Evolutionary conservation across 2,888 invertebrate species (phyloP).

Genomic region (Caenorhabditis angaria): DNA sequence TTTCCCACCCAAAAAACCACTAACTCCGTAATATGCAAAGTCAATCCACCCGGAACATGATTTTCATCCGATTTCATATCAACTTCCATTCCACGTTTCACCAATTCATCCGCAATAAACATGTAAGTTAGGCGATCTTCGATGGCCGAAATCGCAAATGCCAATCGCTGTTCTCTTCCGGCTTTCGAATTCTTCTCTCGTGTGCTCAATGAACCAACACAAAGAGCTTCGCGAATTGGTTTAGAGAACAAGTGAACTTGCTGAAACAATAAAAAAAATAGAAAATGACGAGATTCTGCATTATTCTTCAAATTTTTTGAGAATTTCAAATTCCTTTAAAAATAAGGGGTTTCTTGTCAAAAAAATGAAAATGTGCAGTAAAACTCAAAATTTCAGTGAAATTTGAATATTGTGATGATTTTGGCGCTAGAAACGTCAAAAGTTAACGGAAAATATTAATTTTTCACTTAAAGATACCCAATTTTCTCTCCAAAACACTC

Average conservation of each 20-base stretch:
- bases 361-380: too few relatives aligned
- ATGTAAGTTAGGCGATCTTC: constrained; percentile 65
- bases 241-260: constrained; percentile 4
- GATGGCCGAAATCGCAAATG: constrained; percentile 59
- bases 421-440: too few relatives aligned
- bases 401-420: too few relatives aligned
- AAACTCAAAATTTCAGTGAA: too few relatives aligned
- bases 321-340: too few relatives aligned
- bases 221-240: constrained; percentile 10
- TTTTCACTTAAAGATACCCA: neutral
- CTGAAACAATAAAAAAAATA: neutral
- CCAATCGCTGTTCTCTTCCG: constrained; percentile 29
- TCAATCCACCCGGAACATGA: constrained; percentile 61
- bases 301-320: too few relatives aligned
- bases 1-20: constrained; percentile 10
- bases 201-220: neutral
- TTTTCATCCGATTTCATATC: constrained; percentile 41
- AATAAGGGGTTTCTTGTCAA: too few relatives aligned
- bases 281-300: neutral
- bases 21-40: constrained; percentile 54
- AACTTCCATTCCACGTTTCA: constrained; percentile 48
- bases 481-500: neutral
- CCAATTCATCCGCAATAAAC: constrained; percentile 55
- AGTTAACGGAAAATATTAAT: too few relatives aligned
- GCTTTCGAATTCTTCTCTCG: constrained; percentile 21